These are phyloP conservation scores for Charanyca ferruginea DNA, from an alignment of 2,888 invertebrate species.

Conservation along the genomic window DNA sequence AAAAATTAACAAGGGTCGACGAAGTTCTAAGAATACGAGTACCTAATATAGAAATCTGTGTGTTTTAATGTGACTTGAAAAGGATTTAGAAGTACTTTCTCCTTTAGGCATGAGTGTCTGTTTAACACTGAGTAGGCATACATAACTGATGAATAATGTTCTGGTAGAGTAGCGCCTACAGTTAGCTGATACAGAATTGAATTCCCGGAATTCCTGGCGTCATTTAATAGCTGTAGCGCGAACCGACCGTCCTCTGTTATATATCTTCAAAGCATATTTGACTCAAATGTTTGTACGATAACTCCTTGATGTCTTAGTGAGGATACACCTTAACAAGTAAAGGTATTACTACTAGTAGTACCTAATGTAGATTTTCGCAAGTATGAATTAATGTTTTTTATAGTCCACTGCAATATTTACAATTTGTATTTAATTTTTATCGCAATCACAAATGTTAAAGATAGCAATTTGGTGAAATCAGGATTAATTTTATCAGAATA, in stretches of 20 bases:
- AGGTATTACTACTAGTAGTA: neutral
- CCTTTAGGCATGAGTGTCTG: constrained; percentile 9
- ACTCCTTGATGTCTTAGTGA: neutral
- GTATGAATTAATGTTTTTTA: too few relatives aligned
- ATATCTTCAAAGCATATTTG: constrained; percentile 62
- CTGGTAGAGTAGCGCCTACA: constrained; percentile 32
- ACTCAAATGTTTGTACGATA: constrained; percentile 6
- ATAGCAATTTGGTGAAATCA: constrained; percentile 11
- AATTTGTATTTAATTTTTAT: constrained; percentile 25
- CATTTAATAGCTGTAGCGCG: constrained; percentile 51
- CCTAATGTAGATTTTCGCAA: too few relatives aligned
- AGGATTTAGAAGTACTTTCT: constrained; percentile 23
- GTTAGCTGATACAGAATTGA: constrained; percentile 54
- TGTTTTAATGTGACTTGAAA: constrained; percentile 4
- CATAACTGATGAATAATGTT: constrained; percentile 47
- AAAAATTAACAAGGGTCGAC: constrained; percentile 38
- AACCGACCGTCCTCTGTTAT: constrained; percentile 38
- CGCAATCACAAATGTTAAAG: constrained; percentile 19
- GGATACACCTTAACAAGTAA: neutral
- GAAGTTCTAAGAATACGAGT: constrained; percentile 31
- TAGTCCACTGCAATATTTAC: constrained; percentile 14
- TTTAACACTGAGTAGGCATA: constrained; percentile 24
- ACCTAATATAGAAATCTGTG: constrained; percentile 11
- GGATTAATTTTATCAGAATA: constrained; percentile 36
- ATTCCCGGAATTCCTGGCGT: constrained; percentile 61